Conservation (phyloP, 2,888 invertebrate species). For the Machimus atricapillus region DNA sequence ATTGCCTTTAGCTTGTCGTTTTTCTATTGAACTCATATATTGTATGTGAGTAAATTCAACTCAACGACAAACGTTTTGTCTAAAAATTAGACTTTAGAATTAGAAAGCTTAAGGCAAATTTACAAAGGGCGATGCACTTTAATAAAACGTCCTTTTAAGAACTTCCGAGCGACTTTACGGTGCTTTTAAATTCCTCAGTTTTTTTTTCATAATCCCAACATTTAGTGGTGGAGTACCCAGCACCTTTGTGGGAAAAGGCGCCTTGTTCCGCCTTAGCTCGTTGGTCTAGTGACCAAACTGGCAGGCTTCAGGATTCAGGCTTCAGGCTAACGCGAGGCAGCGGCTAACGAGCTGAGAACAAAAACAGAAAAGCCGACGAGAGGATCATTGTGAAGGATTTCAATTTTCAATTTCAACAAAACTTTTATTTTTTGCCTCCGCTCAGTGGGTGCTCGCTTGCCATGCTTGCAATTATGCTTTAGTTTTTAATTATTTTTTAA, state of each 20-base stretch:
- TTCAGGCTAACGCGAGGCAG: not conserved
- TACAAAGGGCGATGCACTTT: not conserved
- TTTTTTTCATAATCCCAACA: not conserved
- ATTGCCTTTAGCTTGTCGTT: too few relatives aligned
- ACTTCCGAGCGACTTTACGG: not conserved
- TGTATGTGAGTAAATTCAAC: too few relatives aligned
- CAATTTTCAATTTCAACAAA: not conserved
- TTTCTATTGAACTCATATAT: too few relatives aligned
- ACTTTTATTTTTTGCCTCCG: not conserved
- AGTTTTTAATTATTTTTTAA: constrained; percentile 30
- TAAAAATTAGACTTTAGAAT: not conserved
- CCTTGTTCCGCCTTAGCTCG: not conserved
- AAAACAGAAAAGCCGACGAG: not conserved
- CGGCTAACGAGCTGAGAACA: not conserved
- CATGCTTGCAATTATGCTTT: not conserved
- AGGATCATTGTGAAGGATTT: not conserved
- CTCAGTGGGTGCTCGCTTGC: not conserved
- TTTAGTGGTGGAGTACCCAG: not conserved
- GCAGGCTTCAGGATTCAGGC: not conserved
- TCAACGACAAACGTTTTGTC: not conserved
- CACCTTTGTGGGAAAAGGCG: not conserved
- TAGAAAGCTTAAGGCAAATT: not conserved
- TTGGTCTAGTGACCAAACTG: not conserved
- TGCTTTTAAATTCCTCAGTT: not conserved
- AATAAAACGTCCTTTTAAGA: not conserved